Conservation (phyloP, 2,888 invertebrate genomes). For the Abrostola triplasia region DNA sequence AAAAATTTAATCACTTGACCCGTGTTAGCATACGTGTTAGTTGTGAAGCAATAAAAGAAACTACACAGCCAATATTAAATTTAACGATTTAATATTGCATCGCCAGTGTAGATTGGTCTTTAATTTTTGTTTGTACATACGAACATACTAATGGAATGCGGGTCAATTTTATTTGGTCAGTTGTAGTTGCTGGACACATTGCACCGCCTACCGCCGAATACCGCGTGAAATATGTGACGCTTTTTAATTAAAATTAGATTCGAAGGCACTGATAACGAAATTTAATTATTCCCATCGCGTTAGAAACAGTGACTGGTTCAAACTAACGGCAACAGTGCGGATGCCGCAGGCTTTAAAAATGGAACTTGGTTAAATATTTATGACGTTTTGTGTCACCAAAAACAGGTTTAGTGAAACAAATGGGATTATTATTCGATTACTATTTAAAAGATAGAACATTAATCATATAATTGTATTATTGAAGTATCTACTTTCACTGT, state of each 20-base stretch:
- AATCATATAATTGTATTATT: conserved; percentile 26
- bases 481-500: conserved; percentile 22
- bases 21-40: conserved; percentile 81
- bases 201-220: conserved; percentile 86
- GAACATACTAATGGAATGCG: conserved; percentile 57
- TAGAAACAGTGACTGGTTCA: conserved; percentile 71
- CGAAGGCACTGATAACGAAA: conserved; percentile 80
- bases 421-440: conserved; percentile 31
- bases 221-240: conserved; percentile 86
- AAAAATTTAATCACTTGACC: conserved; percentile 79
- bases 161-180: conserved; percentile 71
- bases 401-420: conserved; percentile 41
- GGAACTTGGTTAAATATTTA: conserved; percentile 53
- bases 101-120: conserved; percentile 71
- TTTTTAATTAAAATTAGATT: conserved; percentile 88
- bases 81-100: conserved; percentile 87
- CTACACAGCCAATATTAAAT: conserved; percentile 85
- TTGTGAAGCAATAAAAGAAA: conserved; percentile 86
- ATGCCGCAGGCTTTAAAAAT: conserved; percentile 46
- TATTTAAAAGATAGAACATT: conserved; percentile 39
- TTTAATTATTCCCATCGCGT: conserved; percentile 80
- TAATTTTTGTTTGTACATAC: conserved; percentile 56
- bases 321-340: conserved; percentile 65
- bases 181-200: conserved; percentile 70
- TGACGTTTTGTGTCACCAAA: conserved; percentile 48